Evolutionary conservation across 1,140 invertebrate genomes (phyloP).

Genomic region (Trachymyrmex septentrionalis): DNA sequence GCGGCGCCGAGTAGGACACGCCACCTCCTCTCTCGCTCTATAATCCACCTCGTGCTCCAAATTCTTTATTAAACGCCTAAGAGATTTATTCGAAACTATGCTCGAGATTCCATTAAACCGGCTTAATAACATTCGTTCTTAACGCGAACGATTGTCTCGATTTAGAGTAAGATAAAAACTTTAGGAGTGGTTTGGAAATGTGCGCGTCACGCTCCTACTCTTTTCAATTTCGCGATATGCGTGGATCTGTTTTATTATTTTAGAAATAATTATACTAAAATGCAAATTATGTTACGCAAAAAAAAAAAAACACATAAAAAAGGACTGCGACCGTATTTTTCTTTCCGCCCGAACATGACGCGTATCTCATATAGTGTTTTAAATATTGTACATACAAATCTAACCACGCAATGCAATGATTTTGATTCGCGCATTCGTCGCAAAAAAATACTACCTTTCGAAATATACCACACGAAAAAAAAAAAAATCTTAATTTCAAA

Average conservation of each 20-base stretch:
- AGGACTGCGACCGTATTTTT: background rate
- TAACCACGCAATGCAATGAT: conserved; percentile 8
- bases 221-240: background rate
- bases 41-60: conserved; percentile 36
- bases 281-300: background rate
- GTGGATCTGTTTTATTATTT: background rate
- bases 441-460: background rate
- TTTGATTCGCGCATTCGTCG: background rate
- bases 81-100: conserved; percentile 48
- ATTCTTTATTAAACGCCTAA: conserved; percentile 57
- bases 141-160: background rate
- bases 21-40: conserved; percentile 20
- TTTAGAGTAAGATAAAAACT: background rate
- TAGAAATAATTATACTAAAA: background rate
- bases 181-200: background rate
- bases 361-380: background rate
- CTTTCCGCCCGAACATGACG: background rate
- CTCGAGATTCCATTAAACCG: conserved; percentile 39
- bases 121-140: conserved; percentile 30
- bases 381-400: conserved; percentile 33
- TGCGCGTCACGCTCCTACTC: background rate
- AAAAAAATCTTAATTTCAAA: too few species aligned
- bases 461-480: background rate
- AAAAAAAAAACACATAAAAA: conserved; percentile 5
- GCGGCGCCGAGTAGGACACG: conserved; percentile 39